Conservation (phyloP, 2,888 invertebrate species). For the Limnephilus rhombicus region DNA sequence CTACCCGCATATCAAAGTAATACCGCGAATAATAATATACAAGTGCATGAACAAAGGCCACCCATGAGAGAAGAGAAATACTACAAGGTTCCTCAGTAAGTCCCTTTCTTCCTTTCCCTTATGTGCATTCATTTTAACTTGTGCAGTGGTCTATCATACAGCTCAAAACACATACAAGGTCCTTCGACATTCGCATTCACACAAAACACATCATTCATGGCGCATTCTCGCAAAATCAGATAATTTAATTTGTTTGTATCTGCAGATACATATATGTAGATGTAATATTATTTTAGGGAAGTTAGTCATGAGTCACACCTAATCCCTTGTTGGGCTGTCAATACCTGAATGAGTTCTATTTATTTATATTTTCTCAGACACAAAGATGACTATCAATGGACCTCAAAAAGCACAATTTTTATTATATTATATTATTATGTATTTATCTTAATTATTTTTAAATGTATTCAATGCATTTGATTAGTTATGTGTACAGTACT, state of each 20-base stretch:
- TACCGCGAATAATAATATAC: too few relatives aligned
- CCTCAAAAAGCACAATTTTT: neutral
- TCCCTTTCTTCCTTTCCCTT: too few relatives aligned
- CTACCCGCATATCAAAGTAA: too few relatives aligned
- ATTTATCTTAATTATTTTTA: neutral
- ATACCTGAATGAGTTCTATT: neutral
- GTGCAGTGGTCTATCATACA: too few relatives aligned
- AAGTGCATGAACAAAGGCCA: too few relatives aligned
- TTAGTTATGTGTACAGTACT: neutral
- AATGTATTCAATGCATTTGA: neutral
- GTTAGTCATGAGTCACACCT: neutral
- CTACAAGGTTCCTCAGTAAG: too few relatives aligned
- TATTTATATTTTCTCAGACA: neutral
- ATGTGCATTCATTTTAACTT: too few relatives aligned
- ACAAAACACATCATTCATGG: too few relatives aligned
- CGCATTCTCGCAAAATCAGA: too few relatives aligned
- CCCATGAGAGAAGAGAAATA: too few relatives aligned
- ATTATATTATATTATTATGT: neutral
- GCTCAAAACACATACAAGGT: too few relatives aligned
- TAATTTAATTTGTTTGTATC: neutral
- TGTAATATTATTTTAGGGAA: neutral
- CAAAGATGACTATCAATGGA: neutral
- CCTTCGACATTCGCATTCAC: too few relatives aligned
- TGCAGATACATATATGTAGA: neutral
- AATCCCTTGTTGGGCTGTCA: neutral